These are phyloP conservation scores for Mesorhabditis spiculigera DNA, from an alignment of 2,888 invertebrate species.

Conservation along the genomic window DNA sequence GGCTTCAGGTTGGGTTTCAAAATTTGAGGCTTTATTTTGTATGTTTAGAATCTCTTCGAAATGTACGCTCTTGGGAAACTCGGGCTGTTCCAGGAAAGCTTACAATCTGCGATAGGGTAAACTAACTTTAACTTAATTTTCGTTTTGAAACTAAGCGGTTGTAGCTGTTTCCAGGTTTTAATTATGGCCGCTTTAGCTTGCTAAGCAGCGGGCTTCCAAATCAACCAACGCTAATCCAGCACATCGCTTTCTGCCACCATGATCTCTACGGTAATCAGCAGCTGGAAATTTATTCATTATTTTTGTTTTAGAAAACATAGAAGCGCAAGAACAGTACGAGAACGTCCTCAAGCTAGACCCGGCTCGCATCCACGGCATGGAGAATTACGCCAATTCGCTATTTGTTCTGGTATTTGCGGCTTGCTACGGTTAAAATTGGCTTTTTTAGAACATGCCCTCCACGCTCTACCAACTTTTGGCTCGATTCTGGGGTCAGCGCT, in stretches of 20 bases:
- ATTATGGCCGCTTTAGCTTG: background rate
- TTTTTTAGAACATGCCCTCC: background rate
- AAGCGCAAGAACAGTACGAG: background rate
- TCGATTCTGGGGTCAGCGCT: background rate
- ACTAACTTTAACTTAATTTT: background rate
- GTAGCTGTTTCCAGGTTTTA: no score
- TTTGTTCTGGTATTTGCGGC: background rate
- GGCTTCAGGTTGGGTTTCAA: background rate
- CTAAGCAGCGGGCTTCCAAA: background rate
- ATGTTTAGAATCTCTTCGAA: background rate
- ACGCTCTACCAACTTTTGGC: background rate
- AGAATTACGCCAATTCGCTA: background rate
- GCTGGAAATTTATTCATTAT: background rate
- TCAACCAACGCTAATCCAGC: background rate
- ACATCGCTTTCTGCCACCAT: background rate
- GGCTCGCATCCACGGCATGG: background rate
- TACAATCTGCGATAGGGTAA: background rate
- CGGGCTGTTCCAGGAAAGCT: background rate
- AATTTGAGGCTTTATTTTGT: background rate
- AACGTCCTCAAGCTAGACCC: background rate
- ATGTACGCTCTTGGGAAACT: background rate
- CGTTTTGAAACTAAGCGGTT: background rate
- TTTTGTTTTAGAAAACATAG: constrained; percentile 1
- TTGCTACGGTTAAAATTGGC: background rate
- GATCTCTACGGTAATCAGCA: background rate